Evolutionary conservation across 2,888 invertebrate genomes (phyloP), one percentile per base, ranked within the genome.

Genomic region (Patella depressa): DNA sequence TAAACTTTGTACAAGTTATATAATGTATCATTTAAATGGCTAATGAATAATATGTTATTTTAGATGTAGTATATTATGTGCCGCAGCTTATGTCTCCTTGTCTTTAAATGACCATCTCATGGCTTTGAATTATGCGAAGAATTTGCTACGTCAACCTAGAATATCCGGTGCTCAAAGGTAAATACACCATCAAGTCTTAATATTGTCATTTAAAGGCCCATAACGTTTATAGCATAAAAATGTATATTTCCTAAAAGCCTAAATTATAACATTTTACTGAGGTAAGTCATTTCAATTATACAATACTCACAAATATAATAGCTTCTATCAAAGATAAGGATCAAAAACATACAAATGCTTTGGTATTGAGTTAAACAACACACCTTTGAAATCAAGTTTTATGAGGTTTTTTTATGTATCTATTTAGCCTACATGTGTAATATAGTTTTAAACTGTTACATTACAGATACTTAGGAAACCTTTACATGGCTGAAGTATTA

Each of bases 401-500:
- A 45, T 45, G 45, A 0, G 45, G 7, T 29, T 3, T 69, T 15
- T 24, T 71, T 9, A 24, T 29, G 19, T 17, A 17, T 24, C 9
- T 7, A 14, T n/a, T 9, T 29, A 24, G 71, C 29, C 11, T 17
- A 29, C 17, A 29, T 71, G 19, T 29, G 45, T 65, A 59, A 24
- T 19, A 15, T 72, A n/a, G 24, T 19, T 11, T 34, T 54, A 19
- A 53, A 19, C 19, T 14, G 14, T 53, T 73, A 15, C 55, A 11
- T 79, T 83, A 4, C 82, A 91, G 91, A 78, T 91, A 91, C 85
- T 93, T 98, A 87, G 97, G 95, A 0, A 96, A 96, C 91, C 94
- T 98, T 86, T 98, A 98, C 91, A 95, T 96, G 74, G 97, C 97
- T 0, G 97, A 98, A 92, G 95, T 97, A 53, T 93, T 96, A 15